Conservation (phyloP, 2,797 vertebrate genomes). For the Schizopygopsis pylzovi region DNA sequence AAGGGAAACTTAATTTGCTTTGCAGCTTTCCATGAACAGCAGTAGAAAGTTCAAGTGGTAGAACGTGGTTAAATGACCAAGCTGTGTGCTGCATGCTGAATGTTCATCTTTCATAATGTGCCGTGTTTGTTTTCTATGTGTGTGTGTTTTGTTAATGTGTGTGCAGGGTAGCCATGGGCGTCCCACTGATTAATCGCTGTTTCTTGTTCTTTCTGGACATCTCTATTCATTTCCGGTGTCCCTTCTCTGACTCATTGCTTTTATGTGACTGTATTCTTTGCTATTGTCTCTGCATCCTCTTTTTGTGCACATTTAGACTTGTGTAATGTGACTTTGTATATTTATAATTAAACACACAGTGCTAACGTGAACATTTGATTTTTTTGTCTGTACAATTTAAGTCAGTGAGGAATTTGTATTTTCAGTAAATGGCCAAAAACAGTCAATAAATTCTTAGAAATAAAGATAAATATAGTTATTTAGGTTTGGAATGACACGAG, state of each 20-base stretch:
- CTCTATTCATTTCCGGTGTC: background rate
- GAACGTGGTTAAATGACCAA: slow-evolving; percentile 16
- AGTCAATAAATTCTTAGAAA: background rate
- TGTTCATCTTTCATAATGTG: slow-evolving; percentile 4
- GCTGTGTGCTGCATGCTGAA: slow-evolving; percentile 2
- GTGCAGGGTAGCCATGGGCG: slow-evolving; percentile 2
- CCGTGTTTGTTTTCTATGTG: slow-evolving; percentile 26
- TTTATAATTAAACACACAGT: background rate
- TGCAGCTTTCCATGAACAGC: slow-evolving; percentile 21
- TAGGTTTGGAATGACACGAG: background rate
- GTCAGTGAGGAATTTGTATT: background rate
- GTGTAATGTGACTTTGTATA: background rate
- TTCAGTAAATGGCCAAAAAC: background rate
- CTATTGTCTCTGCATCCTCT: background rate
- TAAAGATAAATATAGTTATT: background rate
- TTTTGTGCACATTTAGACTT: background rate
- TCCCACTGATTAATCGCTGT: background rate
- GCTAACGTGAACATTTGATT: background rate
- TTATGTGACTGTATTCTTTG: background rate
- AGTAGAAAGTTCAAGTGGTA: slow-evolving; percentile 28
- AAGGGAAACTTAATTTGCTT: background rate
- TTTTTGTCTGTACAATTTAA: background rate
- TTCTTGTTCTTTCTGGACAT: background rate
- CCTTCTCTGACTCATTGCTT: background rate
- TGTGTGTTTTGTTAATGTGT: slow-evolving; percentile 20